Percentiles rank a stretch among this genome's conserved stretches.
phyloP scores from a whole-genome alignment of 1,140 invertebrate species.

The Frieseomelitta varia region DNA sequence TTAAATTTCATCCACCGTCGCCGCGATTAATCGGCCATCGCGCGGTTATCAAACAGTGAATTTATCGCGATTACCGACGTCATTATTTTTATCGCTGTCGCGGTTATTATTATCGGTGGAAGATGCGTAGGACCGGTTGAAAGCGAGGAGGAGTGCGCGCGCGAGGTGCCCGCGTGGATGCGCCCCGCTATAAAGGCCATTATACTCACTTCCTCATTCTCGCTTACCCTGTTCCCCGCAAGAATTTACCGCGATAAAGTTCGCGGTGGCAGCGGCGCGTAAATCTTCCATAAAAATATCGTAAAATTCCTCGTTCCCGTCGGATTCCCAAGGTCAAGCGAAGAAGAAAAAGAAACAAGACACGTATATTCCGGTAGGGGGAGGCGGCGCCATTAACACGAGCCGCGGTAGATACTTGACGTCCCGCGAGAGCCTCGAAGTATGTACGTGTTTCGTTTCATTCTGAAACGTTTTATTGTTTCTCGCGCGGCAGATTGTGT shows the following conservation, averaged over 20 bases:
- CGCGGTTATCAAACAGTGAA: background rate
- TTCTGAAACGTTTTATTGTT: constrained; percentile 23
- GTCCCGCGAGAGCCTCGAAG: background rate
- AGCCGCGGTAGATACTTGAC: background rate
- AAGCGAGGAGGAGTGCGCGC: constrained; percentile 18
- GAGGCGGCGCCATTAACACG: constrained; percentile 19
- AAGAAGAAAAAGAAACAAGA: constrained; percentile 10
- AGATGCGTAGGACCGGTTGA: constrained; percentile 38
- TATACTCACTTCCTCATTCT: constrained; percentile 63
- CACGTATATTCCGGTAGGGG: background rate
- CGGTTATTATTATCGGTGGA: constrained; percentile 16
- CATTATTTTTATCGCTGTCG: constrained; percentile 30
- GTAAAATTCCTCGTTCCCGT: constrained; percentile 36
- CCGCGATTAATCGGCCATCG: background rate
- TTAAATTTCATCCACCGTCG: background rate
- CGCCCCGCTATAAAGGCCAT: constrained; percentile 51
- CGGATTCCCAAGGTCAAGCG: constrained; percentile 38
- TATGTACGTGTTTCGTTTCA: constrained; percentile 33
- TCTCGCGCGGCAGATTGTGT: background rate
- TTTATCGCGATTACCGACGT: constrained; percentile 13
- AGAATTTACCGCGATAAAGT: constrained; percentile 62
- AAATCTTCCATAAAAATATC: constrained; percentile 52
- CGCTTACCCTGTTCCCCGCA: constrained; percentile 50
- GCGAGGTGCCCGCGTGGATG: constrained; percentile 1
- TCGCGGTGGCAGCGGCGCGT: constrained; percentile 41